A percentile compares a stretch with the other conserved stretches of the same genome.
Conservation (phyloP, 2,113 vertebrate genomes). For the Mormoops blainvillei region DNA sequence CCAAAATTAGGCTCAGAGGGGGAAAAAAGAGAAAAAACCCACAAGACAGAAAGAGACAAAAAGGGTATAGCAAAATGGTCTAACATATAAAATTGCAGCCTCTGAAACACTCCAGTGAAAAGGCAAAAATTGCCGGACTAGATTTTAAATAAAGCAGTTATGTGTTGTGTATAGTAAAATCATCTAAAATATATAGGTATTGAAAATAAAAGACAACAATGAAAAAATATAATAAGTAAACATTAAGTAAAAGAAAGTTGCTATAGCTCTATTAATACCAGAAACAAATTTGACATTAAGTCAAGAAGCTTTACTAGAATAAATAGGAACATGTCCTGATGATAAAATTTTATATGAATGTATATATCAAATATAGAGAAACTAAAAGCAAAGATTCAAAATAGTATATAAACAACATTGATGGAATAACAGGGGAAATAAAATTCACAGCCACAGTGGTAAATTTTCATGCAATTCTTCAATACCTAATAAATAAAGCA, state of each 20-base stretch:
- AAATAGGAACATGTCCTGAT: not conserved
- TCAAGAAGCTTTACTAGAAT: not conserved
- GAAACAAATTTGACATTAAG: not conserved
- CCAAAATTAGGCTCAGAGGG: not conserved
- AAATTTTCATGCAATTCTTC: not conserved
- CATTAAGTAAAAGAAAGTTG: not conserved
- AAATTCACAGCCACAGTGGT: not conserved
- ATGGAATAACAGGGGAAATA: not conserved
- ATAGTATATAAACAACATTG: not conserved
- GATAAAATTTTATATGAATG: not conserved
- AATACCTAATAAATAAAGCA: not conserved
- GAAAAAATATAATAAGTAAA: not conserved
- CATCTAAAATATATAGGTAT: not conserved
- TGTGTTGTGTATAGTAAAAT: not conserved
- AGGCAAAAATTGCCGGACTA: not conserved
- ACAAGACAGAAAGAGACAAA: not conserved
- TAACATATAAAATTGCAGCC: not conserved
- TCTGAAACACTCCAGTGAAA: not conserved
- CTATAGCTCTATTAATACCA: not conserved
- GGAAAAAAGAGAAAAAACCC: not conserved
- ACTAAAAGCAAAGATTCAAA: not conserved
- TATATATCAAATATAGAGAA: not conserved
- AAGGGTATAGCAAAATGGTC: not conserved
- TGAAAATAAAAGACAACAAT: not conserved
- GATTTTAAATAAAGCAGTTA: not conserved